phyloP scores from a whole-genome alignment of 2,113 vertebrate species.

The Murina feae region DNA sequence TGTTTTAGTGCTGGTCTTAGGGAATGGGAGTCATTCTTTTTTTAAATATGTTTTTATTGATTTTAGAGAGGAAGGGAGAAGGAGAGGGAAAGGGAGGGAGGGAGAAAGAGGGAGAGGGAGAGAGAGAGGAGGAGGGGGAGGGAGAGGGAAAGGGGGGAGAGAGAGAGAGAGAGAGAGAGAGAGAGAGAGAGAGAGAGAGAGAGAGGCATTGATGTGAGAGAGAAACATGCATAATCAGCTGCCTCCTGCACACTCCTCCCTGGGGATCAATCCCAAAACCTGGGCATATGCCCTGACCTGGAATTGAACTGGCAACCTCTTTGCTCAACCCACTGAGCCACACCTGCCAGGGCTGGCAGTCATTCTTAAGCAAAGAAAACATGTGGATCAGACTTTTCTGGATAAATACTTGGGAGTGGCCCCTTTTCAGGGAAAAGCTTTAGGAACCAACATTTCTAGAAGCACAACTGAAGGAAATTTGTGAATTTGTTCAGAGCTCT shows the following conservation, averaged over 20 bases:
- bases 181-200: not conserved
- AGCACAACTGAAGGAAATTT: not conserved
- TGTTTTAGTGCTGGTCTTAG: not conserved
- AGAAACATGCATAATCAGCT: not conserved
- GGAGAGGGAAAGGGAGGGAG: not conserved
- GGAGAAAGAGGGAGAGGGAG: not conserved
- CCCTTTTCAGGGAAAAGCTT: not conserved
- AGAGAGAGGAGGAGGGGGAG: not conserved
- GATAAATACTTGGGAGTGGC: not conserved
- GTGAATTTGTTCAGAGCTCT: not conserved
- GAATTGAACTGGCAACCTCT: not conserved
- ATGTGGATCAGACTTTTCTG: not conserved
- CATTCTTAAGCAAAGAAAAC: not conserved
- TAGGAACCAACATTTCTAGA: not conserved
- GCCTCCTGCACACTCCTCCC: not conserved
- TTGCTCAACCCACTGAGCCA: not conserved
- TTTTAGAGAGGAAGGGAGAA: not conserved
- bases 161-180: not conserved
- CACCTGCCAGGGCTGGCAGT: not conserved
- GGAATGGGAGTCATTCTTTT: not conserved
- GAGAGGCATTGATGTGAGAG: not conserved
- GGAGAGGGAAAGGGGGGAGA: too few relatives aligned
- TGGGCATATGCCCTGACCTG: not conserved
- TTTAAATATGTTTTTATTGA: not conserved
- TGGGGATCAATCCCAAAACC: not conserved